These are phyloP conservation scores for Trypoxylon attenuatum DNA, from an alignment of 2,888 invertebrate species.

Conservation along the genomic window DNA sequence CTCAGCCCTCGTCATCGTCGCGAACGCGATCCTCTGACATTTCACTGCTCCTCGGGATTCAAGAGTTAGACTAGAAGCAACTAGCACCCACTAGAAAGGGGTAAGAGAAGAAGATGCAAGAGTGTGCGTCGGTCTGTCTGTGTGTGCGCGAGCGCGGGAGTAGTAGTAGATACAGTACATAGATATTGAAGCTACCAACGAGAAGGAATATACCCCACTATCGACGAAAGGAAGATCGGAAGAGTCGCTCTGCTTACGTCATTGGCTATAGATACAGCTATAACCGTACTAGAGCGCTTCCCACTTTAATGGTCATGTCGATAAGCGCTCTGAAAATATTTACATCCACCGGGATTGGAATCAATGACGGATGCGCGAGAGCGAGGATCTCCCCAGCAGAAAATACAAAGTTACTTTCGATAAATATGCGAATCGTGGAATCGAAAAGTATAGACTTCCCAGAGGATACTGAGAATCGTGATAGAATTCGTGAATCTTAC, in stretches of 20 bases:
- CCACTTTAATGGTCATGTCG: conserved; percentile 2
- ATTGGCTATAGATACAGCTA: conserved; percentile 6
- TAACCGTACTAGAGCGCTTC: conserved; percentile 7
- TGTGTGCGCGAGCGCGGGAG: not conserved
- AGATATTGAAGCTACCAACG: too few relatives aligned
- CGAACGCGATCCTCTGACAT: too few relatives aligned
- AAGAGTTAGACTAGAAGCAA: not conserved
- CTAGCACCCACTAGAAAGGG: not conserved
- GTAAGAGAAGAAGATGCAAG: too few relatives aligned
- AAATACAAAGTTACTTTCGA: not conserved
- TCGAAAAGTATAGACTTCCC: too few relatives aligned
- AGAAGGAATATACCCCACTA: not conserved
- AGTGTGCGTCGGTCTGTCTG: too few relatives aligned
- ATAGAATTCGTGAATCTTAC: conserved; percentile 33
- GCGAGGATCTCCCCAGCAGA: not conserved
- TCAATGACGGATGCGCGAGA: not conserved
- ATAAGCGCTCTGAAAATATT: conserved; percentile 15
- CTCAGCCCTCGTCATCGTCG: too few relatives aligned
- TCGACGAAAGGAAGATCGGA: not conserved
- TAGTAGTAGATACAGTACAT: too few relatives aligned
- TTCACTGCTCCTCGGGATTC: too few relatives aligned
- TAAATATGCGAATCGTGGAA: not conserved
- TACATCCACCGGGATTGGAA: conserved; percentile 5
- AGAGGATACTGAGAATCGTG: conserved; percentile 56
- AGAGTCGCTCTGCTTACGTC: conserved; percentile 16